A percentile compares a stretch with the other conserved stretches of the same genome.
Evolutionary conservation across 2,113 vertebrate species (phyloP).

Genomic region (Entomyzon cyanotis): DNA sequence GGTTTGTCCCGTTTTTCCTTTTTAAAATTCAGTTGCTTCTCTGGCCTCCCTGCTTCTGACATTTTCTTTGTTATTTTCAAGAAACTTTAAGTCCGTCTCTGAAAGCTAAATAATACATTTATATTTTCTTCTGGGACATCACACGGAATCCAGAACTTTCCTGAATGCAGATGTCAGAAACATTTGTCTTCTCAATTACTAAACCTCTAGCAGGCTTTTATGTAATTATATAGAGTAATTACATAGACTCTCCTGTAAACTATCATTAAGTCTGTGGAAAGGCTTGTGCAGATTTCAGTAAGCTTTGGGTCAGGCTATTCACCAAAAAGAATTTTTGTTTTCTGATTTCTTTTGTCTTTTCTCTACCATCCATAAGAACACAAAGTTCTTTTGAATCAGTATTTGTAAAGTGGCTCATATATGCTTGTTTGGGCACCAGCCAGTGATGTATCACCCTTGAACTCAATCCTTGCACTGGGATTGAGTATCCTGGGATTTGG

Average conservation of each 20-base stretch:
- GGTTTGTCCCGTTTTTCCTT: not conserved
- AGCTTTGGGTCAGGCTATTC: not conserved
- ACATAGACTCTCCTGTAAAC: not conserved
- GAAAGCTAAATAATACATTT: not conserved
- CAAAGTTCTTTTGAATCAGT: not conserved
- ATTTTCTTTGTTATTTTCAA: not conserved
- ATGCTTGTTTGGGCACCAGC: not conserved
- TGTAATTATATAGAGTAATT: not conserved
- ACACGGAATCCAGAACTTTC: not conserved
- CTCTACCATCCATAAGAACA: not conserved
- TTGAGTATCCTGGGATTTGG: not conserved
- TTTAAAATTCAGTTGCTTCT: not conserved
- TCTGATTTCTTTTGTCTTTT: not conserved
- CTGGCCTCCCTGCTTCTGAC: not conserved
- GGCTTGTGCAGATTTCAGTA: not conserved
- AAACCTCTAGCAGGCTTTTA: not conserved
- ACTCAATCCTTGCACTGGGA: not conserved
- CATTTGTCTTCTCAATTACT: not conserved
- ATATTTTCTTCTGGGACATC: not conserved
- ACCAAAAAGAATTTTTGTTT: not conserved
- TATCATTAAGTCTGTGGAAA: not conserved
- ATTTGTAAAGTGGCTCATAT: not conserved
- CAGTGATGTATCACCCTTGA: fast-evolving
- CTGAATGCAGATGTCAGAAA: not conserved
- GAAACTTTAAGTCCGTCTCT: not conserved